Evolutionary conservation across 2,888 invertebrate genomes (phyloP).

Genomic region (Coenonympha glycerion): DNA sequence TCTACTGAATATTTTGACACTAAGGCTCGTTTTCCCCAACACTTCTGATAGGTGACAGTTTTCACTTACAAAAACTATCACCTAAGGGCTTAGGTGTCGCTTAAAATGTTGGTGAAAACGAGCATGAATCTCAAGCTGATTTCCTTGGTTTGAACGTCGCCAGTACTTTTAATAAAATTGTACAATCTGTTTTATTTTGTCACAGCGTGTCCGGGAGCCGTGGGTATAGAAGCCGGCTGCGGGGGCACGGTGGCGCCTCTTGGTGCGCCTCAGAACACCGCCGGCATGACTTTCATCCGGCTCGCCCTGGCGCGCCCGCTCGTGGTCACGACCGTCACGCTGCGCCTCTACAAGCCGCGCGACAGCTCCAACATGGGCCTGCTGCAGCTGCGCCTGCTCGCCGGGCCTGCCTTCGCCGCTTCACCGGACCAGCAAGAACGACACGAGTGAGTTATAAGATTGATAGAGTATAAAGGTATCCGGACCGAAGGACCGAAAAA

Average conservation of each 20-base stretch:
- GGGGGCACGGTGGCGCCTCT: conserved; percentile 87
- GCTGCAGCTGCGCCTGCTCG: conserved; percentile 89
- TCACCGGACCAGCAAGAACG: conserved; percentile 33
- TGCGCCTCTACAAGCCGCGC: conserved; percentile 85
- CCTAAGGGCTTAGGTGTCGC: no score
- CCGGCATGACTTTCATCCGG: conserved; percentile 90
- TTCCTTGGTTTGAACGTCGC: not conserved
- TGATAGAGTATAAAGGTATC: not conserved
- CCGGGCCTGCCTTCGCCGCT: conserved; percentile 84
- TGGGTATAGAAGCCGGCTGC: conserved; percentile 90
- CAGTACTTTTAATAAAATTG: not conserved
- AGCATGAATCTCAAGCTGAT: not conserved
- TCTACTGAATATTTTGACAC: no score
- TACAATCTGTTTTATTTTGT: no score
- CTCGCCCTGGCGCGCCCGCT: conserved; percentile 88
- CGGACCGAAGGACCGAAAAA: not conserved
- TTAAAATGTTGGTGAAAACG: no score
- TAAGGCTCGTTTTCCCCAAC: no score
- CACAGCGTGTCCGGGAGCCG: conserved; percentile 89
- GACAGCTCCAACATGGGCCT: conserved; percentile 94
- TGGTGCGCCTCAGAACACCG: conserved; percentile 89
- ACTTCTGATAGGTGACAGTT: no score
- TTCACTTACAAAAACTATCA: no score
- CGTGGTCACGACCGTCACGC: conserved; percentile 88
- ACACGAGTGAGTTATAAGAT: conserved; percentile 32